Conservation (phyloP, 2,888 invertebrate species). For the Sacculina carcini region DNA sequence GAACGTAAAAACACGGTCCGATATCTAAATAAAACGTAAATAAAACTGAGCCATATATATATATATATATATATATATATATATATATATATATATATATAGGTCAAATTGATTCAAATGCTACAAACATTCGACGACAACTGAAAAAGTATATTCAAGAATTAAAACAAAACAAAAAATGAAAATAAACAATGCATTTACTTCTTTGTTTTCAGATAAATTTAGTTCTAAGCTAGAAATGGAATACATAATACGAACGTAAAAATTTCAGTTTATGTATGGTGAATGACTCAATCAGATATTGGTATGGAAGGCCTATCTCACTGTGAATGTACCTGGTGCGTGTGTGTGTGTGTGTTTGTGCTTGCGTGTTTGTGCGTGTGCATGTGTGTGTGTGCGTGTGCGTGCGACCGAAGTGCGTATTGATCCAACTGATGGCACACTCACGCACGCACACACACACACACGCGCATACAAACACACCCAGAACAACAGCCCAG, state of each 20-base stretch:
- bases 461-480: slow-evolving; percentile 1
- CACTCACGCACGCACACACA: neutral
- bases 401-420: neutral
- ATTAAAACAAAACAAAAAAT: neutral
- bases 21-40: too few species aligned
- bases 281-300: too few species aligned
- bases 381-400: neutral
- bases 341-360: neutral
- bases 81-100: slow-evolving; percentile 3
- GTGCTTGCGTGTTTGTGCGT: neutral
- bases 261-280: too few species aligned
- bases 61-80: slow-evolving; percentile 5
- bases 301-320: too few species aligned
- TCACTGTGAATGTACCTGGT: too few species aligned
- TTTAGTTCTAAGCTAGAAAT: too few species aligned
- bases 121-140: neutral
- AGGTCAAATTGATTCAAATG: neutral
- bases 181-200: neutral
- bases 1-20: too few species aligned
- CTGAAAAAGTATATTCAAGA: neutral
- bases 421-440: neutral
- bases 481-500: neutral
- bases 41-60: neutral
- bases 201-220: too few species aligned
- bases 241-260: too few species aligned